phyloP scores from a whole-genome alignment of 2,888 invertebrate species.

The Nomada flava region DNA sequence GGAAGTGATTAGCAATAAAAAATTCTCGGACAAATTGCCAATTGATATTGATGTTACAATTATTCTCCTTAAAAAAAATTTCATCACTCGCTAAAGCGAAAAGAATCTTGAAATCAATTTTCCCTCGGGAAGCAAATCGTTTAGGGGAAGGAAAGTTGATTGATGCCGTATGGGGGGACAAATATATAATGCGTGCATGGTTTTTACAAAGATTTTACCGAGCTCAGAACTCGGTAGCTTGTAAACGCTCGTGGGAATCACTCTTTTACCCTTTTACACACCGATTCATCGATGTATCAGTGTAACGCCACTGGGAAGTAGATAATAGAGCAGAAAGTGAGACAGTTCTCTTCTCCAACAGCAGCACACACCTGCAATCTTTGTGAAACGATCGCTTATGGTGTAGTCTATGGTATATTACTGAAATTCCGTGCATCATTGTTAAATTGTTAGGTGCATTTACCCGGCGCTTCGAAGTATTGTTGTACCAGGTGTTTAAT shows the following conservation, averaged over 20 bases:
- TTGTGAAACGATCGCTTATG: conserved; percentile 52
- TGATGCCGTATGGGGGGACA: neutral
- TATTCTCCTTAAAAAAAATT: too few species aligned
- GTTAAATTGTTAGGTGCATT: conserved; percentile 18
- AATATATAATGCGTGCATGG: neutral
- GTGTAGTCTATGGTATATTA: conserved; percentile 1
- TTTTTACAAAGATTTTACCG: conserved; percentile 19
- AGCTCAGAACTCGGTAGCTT: neutral
- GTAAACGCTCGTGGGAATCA: conserved; percentile 63
- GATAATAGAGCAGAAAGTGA: conserved; percentile 70
- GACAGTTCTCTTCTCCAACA: conserved; percentile 62
- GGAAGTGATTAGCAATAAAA: too few species aligned
- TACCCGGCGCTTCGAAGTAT: neutral
- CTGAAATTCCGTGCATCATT: conserved; percentile 6
- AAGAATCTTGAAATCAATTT: too few species aligned
- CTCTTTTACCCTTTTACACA: conserved; percentile 28
- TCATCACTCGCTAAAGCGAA: too few species aligned
- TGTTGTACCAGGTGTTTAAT: neutral
- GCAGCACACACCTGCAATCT: conserved; percentile 37
- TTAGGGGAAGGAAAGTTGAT: too few species aligned
- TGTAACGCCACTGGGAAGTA: conserved; percentile 52
- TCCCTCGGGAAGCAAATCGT: too few species aligned
- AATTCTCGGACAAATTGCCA: too few species aligned
- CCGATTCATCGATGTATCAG: conserved; percentile 1
- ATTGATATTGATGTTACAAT: too few species aligned